These are phyloP conservation scores for Scytalopus superciliaris DNA, from an alignment of 2,113 vertebrate species.

Conservation along the genomic window DNA sequence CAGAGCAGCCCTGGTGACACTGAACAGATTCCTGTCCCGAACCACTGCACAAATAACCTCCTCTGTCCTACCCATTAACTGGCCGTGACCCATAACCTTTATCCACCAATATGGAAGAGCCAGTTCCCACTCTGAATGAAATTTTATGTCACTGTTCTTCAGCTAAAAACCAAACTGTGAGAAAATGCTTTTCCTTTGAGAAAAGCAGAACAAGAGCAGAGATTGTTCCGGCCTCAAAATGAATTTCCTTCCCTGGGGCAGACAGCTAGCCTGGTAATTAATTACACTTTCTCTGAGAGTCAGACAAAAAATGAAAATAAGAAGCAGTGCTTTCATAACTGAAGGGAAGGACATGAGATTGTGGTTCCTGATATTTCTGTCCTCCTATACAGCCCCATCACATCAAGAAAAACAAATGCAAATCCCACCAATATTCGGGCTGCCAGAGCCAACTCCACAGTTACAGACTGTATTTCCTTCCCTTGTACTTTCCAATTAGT, in stretches of 20 bases:
- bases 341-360: background rate
- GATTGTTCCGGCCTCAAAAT: conserved; percentile 14
- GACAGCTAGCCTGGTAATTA: conserved; percentile 2
- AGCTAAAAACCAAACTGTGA: background rate
- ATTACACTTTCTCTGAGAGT: conserved; percentile 50
- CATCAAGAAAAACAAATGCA: background rate
- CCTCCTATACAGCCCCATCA: background rate
- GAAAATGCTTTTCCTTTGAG: conserved; percentile 20
- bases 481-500: background rate
- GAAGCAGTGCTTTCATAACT: background rate
- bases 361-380: background rate
- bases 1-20: background rate
- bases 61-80: background rate
- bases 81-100: conserved; percentile 28
- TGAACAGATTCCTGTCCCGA: background rate
- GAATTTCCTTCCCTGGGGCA: conserved; percentile 39
- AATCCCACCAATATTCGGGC: background rate
- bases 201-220: conserved; percentile 33
- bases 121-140: background rate
- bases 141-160: background rate
- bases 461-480: background rate
- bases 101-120: background rate
- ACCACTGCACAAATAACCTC: background rate
- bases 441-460: background rate
- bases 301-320: conserved; percentile 20